Base-by-base conservation (phyloP, 2,113 vertebrate genomes). In the Lampris megalopsis region DNA sequence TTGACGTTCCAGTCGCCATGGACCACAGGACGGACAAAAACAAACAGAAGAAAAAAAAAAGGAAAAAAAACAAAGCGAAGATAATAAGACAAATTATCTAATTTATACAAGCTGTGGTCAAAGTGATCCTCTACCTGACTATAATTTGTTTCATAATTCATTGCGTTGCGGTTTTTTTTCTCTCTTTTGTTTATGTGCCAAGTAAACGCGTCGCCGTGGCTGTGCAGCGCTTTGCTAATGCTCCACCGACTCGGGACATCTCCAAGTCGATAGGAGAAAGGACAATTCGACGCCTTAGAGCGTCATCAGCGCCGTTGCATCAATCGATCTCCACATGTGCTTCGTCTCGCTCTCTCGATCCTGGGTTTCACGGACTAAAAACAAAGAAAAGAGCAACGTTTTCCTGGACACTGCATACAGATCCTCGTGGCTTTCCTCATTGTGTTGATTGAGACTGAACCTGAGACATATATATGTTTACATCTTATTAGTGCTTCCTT, bases 401-500 rank as follows among this genome's bases (percentile, higher is more conserved):
- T 75, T 59, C 65, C 71, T 40, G 66, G 68, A 79, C 35, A 3
- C 53, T 68, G 63, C 40, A 9, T 0, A 47, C 41, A 52, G 71
- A 62, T 48, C 61, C 50, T 71, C 9, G 63, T 74, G 6, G 3
- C 24, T 53, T 80, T 71, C 35, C 24, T 58, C 1, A 40, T 75
- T 13, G 71, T 70, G 66, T n/a, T 38, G 9, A 38, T 10, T 0
- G 60, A 56, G 60, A 86, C 80, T 63, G 35, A 38, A 59, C 36
- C 37, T 59, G 56, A 74, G 71, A 74, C 84, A 42, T 73, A 45
- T 35, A 83, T 43, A 68, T 66, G 81, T 90, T 86, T 88, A 88
- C 86, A 81, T 87, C 77, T 73, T 65, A 67, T 61, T 83, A 81
- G 82, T 77, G 85, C 84, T 86, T 90, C 88, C 88, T 81, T 82